Conservation (phyloP, 2,888 invertebrate species). For the Archips xylosteana region DNA sequence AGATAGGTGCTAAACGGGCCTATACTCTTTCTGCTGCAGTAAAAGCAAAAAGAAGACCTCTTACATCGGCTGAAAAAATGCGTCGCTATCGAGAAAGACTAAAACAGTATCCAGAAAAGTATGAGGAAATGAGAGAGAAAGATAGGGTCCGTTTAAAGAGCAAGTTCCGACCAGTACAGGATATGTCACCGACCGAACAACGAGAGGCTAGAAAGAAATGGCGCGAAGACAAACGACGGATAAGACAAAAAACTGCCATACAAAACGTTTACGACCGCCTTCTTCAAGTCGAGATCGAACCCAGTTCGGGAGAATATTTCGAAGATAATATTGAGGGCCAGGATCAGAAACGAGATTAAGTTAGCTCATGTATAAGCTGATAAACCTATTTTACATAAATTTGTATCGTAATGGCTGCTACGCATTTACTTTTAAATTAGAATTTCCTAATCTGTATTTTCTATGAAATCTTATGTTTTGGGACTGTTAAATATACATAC, state of each 20-base stretch:
- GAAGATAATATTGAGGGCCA: not conserved
- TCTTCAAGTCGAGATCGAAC: not conserved
- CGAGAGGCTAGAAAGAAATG: not conserved
- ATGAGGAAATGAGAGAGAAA: slow-evolving; percentile 10
- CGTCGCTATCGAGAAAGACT: slow-evolving; percentile 20
- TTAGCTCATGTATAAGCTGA: not conserved
- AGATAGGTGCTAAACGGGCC: not conserved
- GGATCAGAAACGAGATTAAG: not conserved
- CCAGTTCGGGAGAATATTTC: not conserved
- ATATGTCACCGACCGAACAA: not conserved
- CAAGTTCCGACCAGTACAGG: not conserved
- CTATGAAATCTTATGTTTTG: not conserved
- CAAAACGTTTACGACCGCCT: not conserved
- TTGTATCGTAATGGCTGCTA: not conserved
- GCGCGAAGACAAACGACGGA: not conserved
- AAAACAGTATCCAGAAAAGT: slow-evolving; percentile 18
- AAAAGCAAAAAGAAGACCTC: not conserved
- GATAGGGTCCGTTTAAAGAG: slow-evolving; percentile 1
- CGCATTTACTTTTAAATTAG: not conserved
- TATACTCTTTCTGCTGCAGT: slow-evolving; percentile 18
- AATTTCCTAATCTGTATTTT: not conserved
- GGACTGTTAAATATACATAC: not conserved
- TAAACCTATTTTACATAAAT: not conserved
- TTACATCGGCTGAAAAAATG: slow-evolving; percentile 22
- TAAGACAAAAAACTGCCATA: not conserved